Evolutionary conservation across 2,113 vertebrate species (phyloP).

Genomic region (Nipponia nippon): DNA sequence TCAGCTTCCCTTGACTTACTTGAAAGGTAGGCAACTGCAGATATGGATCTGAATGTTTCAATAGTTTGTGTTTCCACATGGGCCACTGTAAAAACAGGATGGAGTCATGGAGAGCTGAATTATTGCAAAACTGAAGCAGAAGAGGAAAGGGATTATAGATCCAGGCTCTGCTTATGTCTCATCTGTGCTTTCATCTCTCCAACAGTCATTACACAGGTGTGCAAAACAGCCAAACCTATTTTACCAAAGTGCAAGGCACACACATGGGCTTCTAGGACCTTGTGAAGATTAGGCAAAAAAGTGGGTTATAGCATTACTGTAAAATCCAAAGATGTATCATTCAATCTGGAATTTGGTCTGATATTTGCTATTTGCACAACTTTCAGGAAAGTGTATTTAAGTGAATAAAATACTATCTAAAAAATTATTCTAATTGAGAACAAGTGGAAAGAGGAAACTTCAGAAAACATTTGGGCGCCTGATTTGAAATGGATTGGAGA

Average conservation of each 20-base stretch:
- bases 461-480: not conserved
- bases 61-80: not conserved
- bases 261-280: not conserved
- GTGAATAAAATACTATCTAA: not conserved
- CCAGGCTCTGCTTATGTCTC: not conserved
- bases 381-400: not conserved
- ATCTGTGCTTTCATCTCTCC: not conserved
- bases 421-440: not conserved
- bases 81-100: not conserved
- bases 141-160: not conserved
- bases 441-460: not conserved
- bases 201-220: not conserved
- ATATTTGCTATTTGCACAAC: not conserved
- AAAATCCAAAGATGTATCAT: not conserved
- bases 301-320: not conserved
- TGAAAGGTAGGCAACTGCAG: not conserved
- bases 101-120: not conserved
- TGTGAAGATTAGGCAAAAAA: not conserved
- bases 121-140: not conserved
- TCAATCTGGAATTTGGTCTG: not conserved
- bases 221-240: accelerated
- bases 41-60: not conserved
- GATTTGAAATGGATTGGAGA: not conserved
- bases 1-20: not conserved
- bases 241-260: not conserved